Evolutionary conservation across 2,113 vertebrate species (phyloP), one percentile per base, ranked within the genome.

Genomic region (Chaetura pelagica): DNA sequence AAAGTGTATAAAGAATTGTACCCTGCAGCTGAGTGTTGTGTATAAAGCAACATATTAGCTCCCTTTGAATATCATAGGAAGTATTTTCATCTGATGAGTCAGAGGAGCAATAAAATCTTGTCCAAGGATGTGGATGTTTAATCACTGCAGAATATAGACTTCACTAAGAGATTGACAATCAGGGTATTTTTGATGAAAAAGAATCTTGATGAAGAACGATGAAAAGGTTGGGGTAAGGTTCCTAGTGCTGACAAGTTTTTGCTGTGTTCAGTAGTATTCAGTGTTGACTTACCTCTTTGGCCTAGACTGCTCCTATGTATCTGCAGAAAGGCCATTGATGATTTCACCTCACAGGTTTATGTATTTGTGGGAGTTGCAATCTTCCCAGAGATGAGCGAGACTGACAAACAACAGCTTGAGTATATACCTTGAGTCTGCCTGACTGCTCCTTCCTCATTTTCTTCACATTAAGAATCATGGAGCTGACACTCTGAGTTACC

Each of bases 391-490:
- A 38, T 0, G 1, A 72, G 32, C 13, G 27, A 21, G 59, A 91
- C 61, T 67, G 46, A 68, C 23, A 63, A 78, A 35, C 8, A 42
- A 7, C 0, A 1, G 22, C 3, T 42, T 15, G 3, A 2, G 1
- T 3, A 3, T 51, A 0, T 9, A 30, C 4, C 5, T 64, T 2
- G 5, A 51, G 24, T 35, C 11, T 71, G 16, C 6, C 13, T 58
- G 38, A 51, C 12, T 32, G 14, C 19, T 79, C 17, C 17, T 95
- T 40, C 67, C 17, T 1, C 1, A 1, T 83, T 84, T 78, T 62
- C 15, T 87, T 83, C 51, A n/a, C 15, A 9, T 12, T 26, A 61
- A 63, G 74, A 27, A 8, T 61, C 6, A n/a, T 24, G n/a, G 48
- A 66, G 32, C 26, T 86, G 27, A 12, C 13, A 35, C n/a, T 81